Conservation (phyloP, 2,113 vertebrate genomes). For the Naja naja region DNA sequence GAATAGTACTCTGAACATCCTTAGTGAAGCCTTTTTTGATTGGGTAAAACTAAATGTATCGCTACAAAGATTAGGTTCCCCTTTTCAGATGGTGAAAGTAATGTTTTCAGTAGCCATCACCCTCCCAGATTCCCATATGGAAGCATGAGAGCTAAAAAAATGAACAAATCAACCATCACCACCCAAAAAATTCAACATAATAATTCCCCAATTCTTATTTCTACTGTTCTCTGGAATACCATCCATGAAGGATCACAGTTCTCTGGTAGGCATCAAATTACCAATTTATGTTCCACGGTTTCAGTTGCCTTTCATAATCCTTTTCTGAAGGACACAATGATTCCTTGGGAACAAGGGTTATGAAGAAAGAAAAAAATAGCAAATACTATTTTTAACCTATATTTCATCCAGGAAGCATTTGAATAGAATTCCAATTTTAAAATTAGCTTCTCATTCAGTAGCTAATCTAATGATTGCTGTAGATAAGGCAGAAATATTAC, state of each 20-base stretch:
- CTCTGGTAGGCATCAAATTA: neutral
- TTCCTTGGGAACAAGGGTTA: neutral
- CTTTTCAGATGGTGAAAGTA: neutral
- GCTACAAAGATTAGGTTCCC: neutral
- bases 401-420: neutral
- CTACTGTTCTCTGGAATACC: neutral
- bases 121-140: neutral
- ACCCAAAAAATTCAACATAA: neutral
- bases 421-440: neutral
- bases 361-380: neutral
- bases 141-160: neutral
- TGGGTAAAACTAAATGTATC: neutral
- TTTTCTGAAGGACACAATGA: neutral
- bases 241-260: neutral
- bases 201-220: neutral
- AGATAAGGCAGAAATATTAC: neutral
- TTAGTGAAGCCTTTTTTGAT: neutral
- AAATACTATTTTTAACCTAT: neutral
- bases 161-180: neutral
- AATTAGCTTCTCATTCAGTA: neutral
- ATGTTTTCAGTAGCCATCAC: neutral
- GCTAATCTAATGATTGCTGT: neutral
- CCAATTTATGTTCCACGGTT: neutral
- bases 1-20: neutral
- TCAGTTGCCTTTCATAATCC: neutral